Evolutionary conservation across 53 echinoderm and acorn worm genomes (phyloP), one percentile per base, ranked within the genome.

Genomic region (Actinopyga echinites): DNA sequence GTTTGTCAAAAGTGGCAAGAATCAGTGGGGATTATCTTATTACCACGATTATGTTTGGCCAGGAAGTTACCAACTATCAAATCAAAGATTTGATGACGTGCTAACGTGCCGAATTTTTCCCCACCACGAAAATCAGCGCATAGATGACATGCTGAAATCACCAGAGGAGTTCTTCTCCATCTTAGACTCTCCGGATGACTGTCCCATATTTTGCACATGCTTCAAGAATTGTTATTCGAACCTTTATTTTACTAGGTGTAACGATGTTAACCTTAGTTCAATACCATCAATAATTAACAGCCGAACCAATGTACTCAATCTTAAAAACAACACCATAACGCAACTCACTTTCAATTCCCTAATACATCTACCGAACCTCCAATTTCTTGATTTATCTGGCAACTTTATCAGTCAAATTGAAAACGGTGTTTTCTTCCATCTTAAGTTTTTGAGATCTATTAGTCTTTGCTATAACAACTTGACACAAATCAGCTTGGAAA

Each of bases 11-110:
- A 28, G 20, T 54, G 32, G 77, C 28, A 7, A 49, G 44, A 49
- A 75, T 15, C 7, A 0, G 4, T 75, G 54, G 54, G 56, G 54
- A 3, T 75, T 75, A 26, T 9, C 12, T 5, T 53, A 56, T 30
- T 75, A 75, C 31, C 26, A 75, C 17, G 25, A 30, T 75, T 30
- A 30, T 23, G 28, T 75, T 28, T 75, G 77, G 77, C 77, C 77
- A 31, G 77, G 77, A 13, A 75, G 54, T 30, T 75, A 31, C 33
- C 29, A 54, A 20, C 49, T 75, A 15, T 54, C 77, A 5, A 75
- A 75, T 31, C 77, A 75, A 56, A 19, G 49, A 28, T 75, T 75
- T 54, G 10, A 44, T 30, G 13, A 33, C 1, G 49, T 49, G 0
- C 17, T 49, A 49, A 49, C 13, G 49, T 49, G 49, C 49, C 13